Conservation (phyloP, 2,888 invertebrate species). For the Athripsodes cinereus region DNA sequence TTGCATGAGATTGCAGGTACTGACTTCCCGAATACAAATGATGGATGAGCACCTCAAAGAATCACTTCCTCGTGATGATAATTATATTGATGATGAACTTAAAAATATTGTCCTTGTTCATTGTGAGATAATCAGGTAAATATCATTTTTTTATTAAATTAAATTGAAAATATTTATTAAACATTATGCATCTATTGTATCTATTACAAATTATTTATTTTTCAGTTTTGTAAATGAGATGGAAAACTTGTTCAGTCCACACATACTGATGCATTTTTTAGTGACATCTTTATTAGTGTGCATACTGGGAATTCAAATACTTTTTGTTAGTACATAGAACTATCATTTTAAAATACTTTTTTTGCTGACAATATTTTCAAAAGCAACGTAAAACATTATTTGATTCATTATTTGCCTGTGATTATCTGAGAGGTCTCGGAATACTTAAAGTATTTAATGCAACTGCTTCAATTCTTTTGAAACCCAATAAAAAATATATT, state of each 20-base stretch:
- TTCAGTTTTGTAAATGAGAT: not conserved
- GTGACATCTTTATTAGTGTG: not conserved
- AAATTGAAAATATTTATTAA: too few species aligned
- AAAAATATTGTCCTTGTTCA: not conserved
- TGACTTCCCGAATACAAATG: not conserved
- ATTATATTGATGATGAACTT: not conserved
- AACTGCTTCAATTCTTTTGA: not conserved
- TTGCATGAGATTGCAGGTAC: not conserved
- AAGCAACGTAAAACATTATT: too few species aligned
- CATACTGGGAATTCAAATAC: not conserved
- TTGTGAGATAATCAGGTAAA: not conserved
- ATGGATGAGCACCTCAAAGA: not conserved
- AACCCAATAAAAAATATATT: too few species aligned
- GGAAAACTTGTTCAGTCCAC: not conserved
- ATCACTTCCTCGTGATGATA: not conserved
- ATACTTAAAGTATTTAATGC: too few species aligned
- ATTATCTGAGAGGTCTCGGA: too few species aligned
- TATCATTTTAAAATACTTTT: too few species aligned
- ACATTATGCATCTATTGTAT: too few species aligned
- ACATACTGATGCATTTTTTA: not conserved
- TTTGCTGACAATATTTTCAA: too few species aligned
- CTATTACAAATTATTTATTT: too few species aligned
- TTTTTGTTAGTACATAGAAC: not conserved
- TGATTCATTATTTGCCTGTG: too few species aligned
- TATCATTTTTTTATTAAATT: not conserved